A percentile compares a stretch with the other conserved stretches of the same genome.
Conservation (phyloP, 2,113 vertebrate genomes). For the Stomatorhinus ivindoensis region DNA sequence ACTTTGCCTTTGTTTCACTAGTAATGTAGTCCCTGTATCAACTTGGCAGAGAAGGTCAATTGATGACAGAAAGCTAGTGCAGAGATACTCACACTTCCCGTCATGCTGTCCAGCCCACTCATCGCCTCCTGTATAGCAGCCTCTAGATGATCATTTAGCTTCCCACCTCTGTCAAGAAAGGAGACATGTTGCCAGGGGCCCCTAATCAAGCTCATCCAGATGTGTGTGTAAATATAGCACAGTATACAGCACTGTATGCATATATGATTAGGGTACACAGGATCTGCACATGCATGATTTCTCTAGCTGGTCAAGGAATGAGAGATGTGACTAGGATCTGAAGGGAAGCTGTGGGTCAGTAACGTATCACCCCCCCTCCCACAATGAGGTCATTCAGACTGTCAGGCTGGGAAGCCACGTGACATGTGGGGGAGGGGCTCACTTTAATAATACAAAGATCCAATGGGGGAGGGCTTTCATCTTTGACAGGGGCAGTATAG, state of each 20-base stretch:
- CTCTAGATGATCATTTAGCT: constrained; percentile 98
- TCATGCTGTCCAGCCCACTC: constrained; percentile 97
- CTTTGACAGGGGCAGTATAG: neutral
- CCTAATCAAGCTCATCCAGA: neutral
- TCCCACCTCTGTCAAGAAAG: constrained; percentile 71
- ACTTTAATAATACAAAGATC: neutral
- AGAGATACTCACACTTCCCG: constrained; percentile 80
- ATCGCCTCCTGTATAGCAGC: constrained; percentile 99
- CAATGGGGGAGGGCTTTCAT: neutral
- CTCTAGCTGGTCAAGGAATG: neutral
- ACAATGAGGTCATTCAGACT: neutral
- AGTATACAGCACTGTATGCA: neutral
- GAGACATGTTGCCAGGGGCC: constrained; percentile 22
- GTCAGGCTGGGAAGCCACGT: neutral
- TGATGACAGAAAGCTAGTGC: neutral
- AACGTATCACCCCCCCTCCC: neutral
- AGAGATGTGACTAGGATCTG: neutral
- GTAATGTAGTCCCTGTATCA: neutral
- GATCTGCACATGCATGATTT: neutral
- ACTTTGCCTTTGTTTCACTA: neutral
- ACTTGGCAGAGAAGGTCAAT: neutral
- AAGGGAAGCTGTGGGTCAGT: neutral
- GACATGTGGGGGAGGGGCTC: neutral
- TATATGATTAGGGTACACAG: neutral
- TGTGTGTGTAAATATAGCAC: neutral